phyloP scores from a whole-genome alignment of 2,888 invertebrate genomes.

The Mesorhabditis belari region DNA sequence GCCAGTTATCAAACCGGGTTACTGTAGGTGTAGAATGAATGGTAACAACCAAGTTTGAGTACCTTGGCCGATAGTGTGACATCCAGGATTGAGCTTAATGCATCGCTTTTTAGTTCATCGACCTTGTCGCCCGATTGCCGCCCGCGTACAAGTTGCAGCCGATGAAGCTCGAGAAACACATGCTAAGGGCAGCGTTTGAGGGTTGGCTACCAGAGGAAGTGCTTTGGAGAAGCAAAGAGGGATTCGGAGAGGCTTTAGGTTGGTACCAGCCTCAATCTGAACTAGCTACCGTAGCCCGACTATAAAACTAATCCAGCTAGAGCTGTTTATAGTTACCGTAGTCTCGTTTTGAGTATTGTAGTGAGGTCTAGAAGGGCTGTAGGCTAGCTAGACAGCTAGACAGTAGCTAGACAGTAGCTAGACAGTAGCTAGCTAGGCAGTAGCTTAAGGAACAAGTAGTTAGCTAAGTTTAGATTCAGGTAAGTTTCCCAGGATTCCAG shows the following conservation, averaged over 20 bases:
- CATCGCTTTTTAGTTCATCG: conserved; percentile 33
- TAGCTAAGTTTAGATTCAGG: too few relatives aligned
- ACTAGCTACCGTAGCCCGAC: background rate
- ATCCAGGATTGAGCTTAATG: too few relatives aligned
- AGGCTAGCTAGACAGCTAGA: too few relatives aligned
- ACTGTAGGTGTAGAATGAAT: too few relatives aligned
- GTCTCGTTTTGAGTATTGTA: background rate
- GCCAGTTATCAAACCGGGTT: too few relatives aligned
- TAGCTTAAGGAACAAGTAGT: too few relatives aligned
- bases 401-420: too few relatives aligned
- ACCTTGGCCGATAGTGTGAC: background rate
- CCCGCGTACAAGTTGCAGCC: conserved; percentile 47
- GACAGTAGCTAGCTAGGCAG: too few relatives aligned
- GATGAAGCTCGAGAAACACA: conserved; percentile 44
- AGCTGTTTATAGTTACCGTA: background rate
- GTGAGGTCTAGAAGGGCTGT: background rate
- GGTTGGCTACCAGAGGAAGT: conserved; percentile 49
- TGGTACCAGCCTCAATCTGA: background rate
- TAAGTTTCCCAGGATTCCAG: too few relatives aligned
- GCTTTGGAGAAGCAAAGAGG: conserved; percentile 51
- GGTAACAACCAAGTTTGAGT: background rate
- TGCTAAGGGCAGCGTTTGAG: conserved; percentile 45
- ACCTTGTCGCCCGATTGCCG: conserved; percentile 43
- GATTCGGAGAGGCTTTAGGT: conserved; percentile 50
- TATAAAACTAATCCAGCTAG: background rate